These are phyloP conservation scores for Cyclina sinensis DNA, from an alignment of 1,140 invertebrate species.

Conservation along the genomic window DNA sequence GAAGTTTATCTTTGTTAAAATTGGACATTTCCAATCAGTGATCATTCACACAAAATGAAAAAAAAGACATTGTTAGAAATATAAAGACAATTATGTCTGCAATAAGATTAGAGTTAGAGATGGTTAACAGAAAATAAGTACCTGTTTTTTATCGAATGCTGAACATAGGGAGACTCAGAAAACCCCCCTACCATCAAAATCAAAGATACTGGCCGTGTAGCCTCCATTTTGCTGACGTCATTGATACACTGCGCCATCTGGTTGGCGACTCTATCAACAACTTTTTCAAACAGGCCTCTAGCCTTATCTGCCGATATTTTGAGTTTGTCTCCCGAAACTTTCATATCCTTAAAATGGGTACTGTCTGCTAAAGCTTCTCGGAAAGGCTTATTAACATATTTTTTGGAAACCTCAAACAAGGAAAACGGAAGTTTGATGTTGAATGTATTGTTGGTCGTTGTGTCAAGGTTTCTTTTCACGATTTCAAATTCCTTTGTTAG, in stretches of 20 bases:
- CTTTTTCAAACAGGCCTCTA: constrained; percentile 39
- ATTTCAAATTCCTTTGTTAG: constrained; percentile 50
- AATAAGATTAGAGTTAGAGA: no score
- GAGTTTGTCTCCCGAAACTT: constrained; percentile 30
- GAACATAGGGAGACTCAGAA: constrained; percentile 51
- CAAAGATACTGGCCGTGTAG: background rate
- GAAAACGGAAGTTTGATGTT: constrained; percentile 40
- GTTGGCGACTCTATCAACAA: constrained; percentile 2
- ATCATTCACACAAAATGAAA: no score
- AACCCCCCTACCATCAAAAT: constrained; percentile 61
- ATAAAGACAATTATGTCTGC: no score
- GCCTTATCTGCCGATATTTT: background rate
- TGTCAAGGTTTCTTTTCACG: constrained; percentile 23
- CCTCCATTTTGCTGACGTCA: background rate
- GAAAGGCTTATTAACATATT: constrained; percentile 3
- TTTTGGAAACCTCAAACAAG: background rate
- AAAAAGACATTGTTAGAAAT: no score
- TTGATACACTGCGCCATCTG: constrained; percentile 23
- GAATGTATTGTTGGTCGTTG: background rate
- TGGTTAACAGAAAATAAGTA: no score
- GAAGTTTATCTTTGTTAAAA: no score
- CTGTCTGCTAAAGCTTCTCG: background rate
- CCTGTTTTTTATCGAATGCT: constrained; percentile 42
- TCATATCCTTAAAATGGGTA: background rate
- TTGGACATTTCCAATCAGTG: no score